These are phyloP conservation scores for Entosphenus tridentatus DNA, from an alignment of 2,113 vertebrate genomes.

Conservation along the genomic window DNA sequence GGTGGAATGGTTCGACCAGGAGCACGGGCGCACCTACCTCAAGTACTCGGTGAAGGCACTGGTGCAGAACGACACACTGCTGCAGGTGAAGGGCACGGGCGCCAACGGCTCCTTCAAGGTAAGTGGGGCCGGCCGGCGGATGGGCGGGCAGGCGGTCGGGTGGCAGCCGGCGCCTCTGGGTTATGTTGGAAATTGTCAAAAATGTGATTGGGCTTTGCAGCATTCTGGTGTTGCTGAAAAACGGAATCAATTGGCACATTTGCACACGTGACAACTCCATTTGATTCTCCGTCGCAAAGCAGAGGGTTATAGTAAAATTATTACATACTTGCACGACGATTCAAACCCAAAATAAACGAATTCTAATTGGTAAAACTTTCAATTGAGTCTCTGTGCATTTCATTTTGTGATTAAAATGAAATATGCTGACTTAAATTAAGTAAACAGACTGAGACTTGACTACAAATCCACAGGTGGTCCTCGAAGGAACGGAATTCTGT, in stretches of 20 bases:
- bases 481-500: too few relatives aligned
- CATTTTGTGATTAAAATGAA: too few relatives aligned
- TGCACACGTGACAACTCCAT: neutral
- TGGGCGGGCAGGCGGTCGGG: neutral
- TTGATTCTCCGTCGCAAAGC: constrained; percentile 8
- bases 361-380: too few relatives aligned
- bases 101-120: constrained; percentile 59
- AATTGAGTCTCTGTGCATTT: too few relatives aligned
- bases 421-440: too few relatives aligned
- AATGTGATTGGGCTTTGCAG: neutral
- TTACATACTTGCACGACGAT: constrained; percentile 12
- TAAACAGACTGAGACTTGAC: too few relatives aligned
- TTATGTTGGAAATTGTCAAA: neutral
- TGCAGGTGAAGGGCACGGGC: constrained; percentile 51
- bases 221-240: neutral
- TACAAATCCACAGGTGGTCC: too few relatives aligned
- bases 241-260: neutral
- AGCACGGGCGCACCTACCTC: constrained; percentile 49
- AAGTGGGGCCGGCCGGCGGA: constrained; percentile 23
- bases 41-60: constrained; percentile 49
- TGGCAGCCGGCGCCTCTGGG: neutral
- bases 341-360: too few relatives aligned
- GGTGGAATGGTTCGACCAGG: constrained; percentile 52
- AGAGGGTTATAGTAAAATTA: constrained; percentile 5
- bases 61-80: constrained; percentile 49